A percentile compares a stretch with the other conserved stretches of the same genome.
phyloP scores from a whole-genome alignment of 1,140 invertebrate species.

The Brachionus sp. region DNA sequence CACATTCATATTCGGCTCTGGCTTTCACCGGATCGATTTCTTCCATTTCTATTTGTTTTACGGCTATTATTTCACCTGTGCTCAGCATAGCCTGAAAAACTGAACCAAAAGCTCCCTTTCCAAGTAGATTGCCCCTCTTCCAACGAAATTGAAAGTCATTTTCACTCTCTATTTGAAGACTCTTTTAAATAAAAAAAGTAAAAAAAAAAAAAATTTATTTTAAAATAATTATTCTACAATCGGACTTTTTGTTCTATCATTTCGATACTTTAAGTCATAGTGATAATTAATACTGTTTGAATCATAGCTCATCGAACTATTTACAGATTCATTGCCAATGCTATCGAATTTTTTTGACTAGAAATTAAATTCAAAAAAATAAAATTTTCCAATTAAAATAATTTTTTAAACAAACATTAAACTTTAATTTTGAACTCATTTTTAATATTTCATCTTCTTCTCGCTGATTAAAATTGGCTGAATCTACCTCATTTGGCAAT shows the following conservation, averaged over 20 bases:
- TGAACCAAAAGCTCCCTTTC: constrained; percentile 58
- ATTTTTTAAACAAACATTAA: not conserved
- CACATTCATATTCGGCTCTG: constrained; percentile 56
- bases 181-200: not conserved
- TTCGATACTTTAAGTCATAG: constrained; percentile 21
- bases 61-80: constrained; percentile 57
- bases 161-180: constrained; percentile 30
- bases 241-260: constrained; percentile 1
- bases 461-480: not conserved
- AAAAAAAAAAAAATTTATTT: not conserved
- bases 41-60: constrained; percentile 59
- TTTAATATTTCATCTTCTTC: not conserved
- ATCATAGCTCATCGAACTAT: constrained; percentile 16
- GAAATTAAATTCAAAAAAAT: not conserved
- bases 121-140: constrained; percentile 58
- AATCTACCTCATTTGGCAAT: not conserved
- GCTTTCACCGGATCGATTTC: constrained; percentile 53
- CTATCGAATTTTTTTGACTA: constrained; percentile 20
- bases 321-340: not conserved
- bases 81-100: constrained; percentile 58
- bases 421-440: not conserved
- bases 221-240: not conserved
- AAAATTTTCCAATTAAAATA: not conserved
- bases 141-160: constrained; percentile 48
- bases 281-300: constrained; percentile 26